Evolutionary conservation across 2,113 vertebrate species (phyloP).

Genomic region (Cacatua alba): DNA sequence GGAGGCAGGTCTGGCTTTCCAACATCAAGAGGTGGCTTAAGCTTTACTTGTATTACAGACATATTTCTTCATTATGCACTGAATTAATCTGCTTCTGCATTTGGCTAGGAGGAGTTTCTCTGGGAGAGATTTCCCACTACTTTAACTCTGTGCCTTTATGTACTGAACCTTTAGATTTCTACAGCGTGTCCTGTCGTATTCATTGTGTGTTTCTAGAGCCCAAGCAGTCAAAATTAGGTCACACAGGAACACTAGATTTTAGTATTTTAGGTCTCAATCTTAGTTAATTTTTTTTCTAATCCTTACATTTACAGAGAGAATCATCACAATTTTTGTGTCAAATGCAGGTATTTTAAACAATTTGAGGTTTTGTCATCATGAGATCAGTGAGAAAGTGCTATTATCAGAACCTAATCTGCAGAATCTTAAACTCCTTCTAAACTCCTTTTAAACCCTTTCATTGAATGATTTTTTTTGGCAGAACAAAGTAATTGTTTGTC

Average conservation of each 20-base stretch:
- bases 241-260: background rate
- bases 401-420: background rate
- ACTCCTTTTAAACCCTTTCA: background rate
- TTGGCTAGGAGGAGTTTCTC: background rate
- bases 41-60: background rate
- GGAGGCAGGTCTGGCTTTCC: background rate
- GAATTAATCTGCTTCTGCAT: background rate
- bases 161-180: background rate
- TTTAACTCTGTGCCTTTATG: background rate
- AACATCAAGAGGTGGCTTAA: background rate
- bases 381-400: background rate
- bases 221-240: background rate
- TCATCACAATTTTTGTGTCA: background rate
- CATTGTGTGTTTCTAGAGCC: background rate
- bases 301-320: background rate
- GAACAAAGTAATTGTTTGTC: constrained; percentile 9
- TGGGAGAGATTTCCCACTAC: background rate
- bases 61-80: background rate
- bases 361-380: background rate
- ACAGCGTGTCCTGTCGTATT: background rate
- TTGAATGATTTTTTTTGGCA: background rate
- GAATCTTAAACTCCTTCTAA: background rate
- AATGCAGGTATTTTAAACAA: background rate
- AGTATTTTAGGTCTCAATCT: background rate
- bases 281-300: background rate